Base-by-base conservation (phyloP, 2,888 invertebrate genomes). In the Brachypterus glaber region DNA sequence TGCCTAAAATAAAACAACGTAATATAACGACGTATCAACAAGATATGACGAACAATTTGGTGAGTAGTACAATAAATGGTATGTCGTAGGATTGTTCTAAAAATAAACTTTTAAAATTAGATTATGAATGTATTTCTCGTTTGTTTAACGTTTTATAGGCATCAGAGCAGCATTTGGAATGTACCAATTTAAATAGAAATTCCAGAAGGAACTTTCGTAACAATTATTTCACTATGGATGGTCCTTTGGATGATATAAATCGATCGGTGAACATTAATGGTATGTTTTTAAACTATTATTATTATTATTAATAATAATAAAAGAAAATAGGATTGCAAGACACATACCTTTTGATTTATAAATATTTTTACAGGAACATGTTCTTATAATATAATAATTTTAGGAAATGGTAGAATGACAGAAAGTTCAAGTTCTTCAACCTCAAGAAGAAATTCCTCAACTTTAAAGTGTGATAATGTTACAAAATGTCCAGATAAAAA, bases 401-500 rank as follows among this genome's bases (percentile, higher is more conserved):
- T 36, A 56, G 55, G 48, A 14, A 57, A 59, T 53, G 59, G 57
- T n/a, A 50, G 54, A 14, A 44, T 56, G 8, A 55, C 60, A 9
- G 54, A 59, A 17, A 55, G 54, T 31, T 54, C 56, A 37, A 60
- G 60, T 45, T 58, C 58, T 15, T 57, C 62, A 33, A 56, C 53
- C 31, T 61, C 64, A 8, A 55, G 64, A 48, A 54, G 64, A 39
- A 60, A 63, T 47, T 63, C 64, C 21, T 59, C 61, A 4, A 54
- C 59, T 17, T 57, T 61, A 12, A 64, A 63, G 49, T 64, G 63
- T 52, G 65, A 66, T 45, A 66, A 66, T 51, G 55, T 64, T 26
- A 55, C 58, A 17, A 66, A 65, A 52, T 75, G 74, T 63, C 79
- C 79, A 4, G 78, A 81, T 48, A 73, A 78, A 34, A 74, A 73